Evolutionary conservation across 2,888 invertebrate genomes (phyloP).

Genomic region (Netelia inedita): DNA sequence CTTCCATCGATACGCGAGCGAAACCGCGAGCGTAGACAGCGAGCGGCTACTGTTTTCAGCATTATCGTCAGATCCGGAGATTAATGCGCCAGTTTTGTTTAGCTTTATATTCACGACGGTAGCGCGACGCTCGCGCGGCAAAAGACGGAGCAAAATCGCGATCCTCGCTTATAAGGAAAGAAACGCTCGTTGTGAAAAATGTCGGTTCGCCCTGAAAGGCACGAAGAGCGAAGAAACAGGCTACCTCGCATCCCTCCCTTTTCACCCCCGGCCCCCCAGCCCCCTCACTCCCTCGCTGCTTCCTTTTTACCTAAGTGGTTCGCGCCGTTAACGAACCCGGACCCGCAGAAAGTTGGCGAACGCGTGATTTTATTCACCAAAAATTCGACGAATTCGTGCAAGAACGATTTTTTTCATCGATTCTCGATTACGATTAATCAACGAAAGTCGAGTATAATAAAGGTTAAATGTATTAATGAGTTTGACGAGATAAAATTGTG

Average conservation of each 20-base stretch:
- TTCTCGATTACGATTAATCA: constrained; percentile 23
- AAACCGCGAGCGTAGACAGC: constrained; percentile 22
- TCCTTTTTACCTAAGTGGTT: constrained; percentile 49
- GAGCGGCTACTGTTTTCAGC: constrained; percentile 55
- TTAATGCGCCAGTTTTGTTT: constrained; percentile 54
- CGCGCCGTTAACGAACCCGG: constrained; percentile 42
- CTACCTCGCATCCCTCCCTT: constrained; percentile 13
- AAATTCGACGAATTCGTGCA: constrained; percentile 48
- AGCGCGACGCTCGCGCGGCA: neutral
- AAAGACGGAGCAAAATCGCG: constrained; percentile 15
- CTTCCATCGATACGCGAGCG: neutral
- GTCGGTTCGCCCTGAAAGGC: constrained; percentile 22
- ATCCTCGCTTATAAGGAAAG: constrained; percentile 37
- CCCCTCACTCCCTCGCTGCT: constrained; percentile 8
- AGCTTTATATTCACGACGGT: constrained; percentile 1
- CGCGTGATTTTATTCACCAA: neutral
- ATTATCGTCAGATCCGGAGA: constrained; percentile 58
- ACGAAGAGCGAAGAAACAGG: constrained; percentile 10
- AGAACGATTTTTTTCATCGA: constrained; percentile 9
- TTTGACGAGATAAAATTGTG: too few relatives aligned
- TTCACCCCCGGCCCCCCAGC: neutral
- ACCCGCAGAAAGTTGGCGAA: neutral
- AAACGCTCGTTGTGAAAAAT: constrained; percentile 38
- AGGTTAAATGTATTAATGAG: too few relatives aligned
- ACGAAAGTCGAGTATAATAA: neutral